phyloP scores from a whole-genome alignment of 2,888 invertebrate species.

The Plagodis pulveraria region DNA sequence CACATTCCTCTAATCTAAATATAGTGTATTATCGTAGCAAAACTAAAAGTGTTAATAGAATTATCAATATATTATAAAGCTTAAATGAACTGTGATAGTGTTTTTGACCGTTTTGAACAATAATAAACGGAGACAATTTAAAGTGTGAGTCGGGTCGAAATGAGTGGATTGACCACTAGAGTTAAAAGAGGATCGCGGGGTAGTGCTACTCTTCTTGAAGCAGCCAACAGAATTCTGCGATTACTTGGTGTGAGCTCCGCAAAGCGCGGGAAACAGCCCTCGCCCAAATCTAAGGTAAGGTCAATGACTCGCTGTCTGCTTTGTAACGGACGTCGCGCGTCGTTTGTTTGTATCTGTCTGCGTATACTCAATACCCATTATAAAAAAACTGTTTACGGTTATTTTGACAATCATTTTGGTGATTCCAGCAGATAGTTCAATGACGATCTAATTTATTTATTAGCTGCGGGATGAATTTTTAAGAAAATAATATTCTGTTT shows the following conservation, averaged over 20 bases:
- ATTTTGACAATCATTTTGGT: too few species aligned
- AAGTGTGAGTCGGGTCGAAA: conserved; percentile 77
- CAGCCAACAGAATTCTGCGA: conserved; percentile 83
- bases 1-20: conserved; percentile 55
- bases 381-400: too few species aligned
- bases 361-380: too few species aligned
- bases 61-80: conserved; percentile 41
- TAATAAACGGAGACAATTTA: conserved; percentile 56
- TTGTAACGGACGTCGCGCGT: conserved; percentile 39
- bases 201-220: conserved; percentile 82
- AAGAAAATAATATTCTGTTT: too few species aligned
- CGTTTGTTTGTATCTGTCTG: conserved; percentile 46
- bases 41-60: conserved; percentile 36
- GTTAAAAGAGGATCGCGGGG: conserved; percentile 84
- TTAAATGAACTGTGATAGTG: conserved; percentile 76
- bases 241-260: conserved; percentile 81
- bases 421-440: too few species aligned
- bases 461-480: too few species aligned
- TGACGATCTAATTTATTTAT: too few species aligned
- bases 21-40: conserved; percentile 40
- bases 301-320: conserved; percentile 68
- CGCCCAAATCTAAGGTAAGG: conserved; percentile 83
- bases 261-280: conserved; percentile 84
- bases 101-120: conserved; percentile 69
- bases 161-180: conserved; percentile 84